Evolutionary conservation across 30 jellyfish, hydroid and myxozoan species (phyloP), one percentile per base, ranked within the genome.

Genomic region (Euphysa ruthae): DNA sequence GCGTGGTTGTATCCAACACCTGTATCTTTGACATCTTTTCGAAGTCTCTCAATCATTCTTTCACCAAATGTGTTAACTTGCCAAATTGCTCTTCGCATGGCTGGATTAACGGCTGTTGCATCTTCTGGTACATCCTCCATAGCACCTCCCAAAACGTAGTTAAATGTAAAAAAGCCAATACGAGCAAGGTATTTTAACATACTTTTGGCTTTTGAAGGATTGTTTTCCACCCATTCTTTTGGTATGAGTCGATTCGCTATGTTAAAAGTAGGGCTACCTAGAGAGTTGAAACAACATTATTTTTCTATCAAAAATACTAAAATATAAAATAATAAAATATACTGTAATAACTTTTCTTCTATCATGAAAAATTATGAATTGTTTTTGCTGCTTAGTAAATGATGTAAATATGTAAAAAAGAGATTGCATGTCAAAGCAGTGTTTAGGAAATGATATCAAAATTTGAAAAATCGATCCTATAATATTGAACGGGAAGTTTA

Each of bases 1-100:
- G 74, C 74, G n/a, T 61, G 74, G 25, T 61, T 61, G 71, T 24
- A 61, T 4, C 74, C 74, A 4, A 35, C 74, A n/a, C 74, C 74
- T 15, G 74, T 61, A 20, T 61, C 74, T 61, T 23, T 23, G 25
- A 61, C 21, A 26, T 13, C 31, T 29, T 61, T 64, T 61, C 74
- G 62, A 5, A 61, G 74, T 24, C 32, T 24, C 4, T 61, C 24
- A 24, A 32, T 32, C 74, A 61, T 61, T 31, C 31, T 31, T 6
- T 61, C 74, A 3, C 31, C 66, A 20, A 61, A 61, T 4, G 74
- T 61, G 7, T 61, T 64, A 12, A 61, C 32, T 34, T 61, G 74
- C 74, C 74, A 61, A 2, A 61, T 16, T 1, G 74, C 74, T 61
- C 32, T 61, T 61, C 74, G 65, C 74, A 61, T 61, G 28, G 74